Evolutionary conservation across 1,140 invertebrate genomes (phyloP).

Genomic region (Drosophila tristis): DNA sequence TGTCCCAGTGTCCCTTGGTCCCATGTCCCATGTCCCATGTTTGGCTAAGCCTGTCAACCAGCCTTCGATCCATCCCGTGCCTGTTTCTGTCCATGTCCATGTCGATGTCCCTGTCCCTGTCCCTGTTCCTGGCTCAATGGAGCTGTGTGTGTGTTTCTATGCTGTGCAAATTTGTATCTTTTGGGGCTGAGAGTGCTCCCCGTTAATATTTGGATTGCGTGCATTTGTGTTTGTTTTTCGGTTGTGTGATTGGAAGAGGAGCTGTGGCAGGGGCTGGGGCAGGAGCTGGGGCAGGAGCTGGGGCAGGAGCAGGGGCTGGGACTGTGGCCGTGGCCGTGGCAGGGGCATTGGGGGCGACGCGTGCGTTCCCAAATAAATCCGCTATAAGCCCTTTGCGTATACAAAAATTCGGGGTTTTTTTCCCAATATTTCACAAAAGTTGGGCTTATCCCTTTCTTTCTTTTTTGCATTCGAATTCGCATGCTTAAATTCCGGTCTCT

Average conservation of each 20-base stretch:
- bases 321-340: too few relatives aligned
- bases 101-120: not conserved
- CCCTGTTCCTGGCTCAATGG: slow-evolving; percentile 6
- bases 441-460: slow-evolving; percentile 58
- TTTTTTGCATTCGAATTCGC: slow-evolving; percentile 45
- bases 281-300: too few relatives aligned
- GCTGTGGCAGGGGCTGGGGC: not conserved
- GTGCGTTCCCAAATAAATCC: slow-evolving; percentile 69
- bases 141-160: slow-evolving; percentile 9
- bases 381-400: slow-evolving; percentile 63
- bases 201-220: slow-evolving; percentile 74
- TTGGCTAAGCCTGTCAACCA: slow-evolving; percentile 39
- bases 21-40: too few relatives aligned
- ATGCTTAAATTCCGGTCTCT: slow-evolving; percentile 64
- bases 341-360: slow-evolving; percentile 2
- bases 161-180: slow-evolving; percentile 63
- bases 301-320: too few relatives aligned
- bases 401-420: slow-evolving; percentile 53
- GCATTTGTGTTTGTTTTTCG: slow-evolving; percentile 70
- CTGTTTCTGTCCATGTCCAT: too few relatives aligned
- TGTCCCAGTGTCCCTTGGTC: too few relatives aligned
- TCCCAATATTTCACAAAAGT: slow-evolving; percentile 67
- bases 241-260: slow-evolving; percentile 26
- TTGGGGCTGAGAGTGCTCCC: slow-evolving; percentile 26
- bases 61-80: slow-evolving; percentile 29